phyloP scores from a whole-genome alignment of 1,140 invertebrate species.

The Ceratoteleas bidentatus region DNA sequence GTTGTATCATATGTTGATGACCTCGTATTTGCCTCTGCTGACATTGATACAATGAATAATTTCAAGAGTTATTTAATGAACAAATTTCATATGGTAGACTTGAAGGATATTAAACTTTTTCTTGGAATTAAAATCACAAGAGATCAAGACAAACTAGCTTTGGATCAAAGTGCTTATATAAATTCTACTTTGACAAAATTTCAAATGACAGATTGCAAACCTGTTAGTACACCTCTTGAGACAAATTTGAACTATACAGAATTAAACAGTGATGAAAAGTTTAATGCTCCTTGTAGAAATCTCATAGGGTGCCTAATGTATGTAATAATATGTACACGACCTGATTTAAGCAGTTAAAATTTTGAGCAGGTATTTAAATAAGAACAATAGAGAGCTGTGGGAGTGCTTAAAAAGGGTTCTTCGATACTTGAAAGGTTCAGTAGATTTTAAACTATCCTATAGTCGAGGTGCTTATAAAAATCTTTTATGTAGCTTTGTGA shows the following conservation, averaged over 20 bases:
- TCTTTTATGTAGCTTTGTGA: not conserved
- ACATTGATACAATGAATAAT: slow-evolving; percentile 38
- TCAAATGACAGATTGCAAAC: not conserved
- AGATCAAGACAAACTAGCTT: slow-evolving; percentile 31
- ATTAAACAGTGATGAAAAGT: not conserved
- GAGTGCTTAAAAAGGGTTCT: not conserved
- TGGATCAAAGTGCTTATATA: slow-evolving; percentile 46
- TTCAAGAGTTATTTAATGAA: slow-evolving; percentile 45
- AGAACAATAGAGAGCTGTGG: slow-evolving; percentile 7
- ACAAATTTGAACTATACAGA: not conserved
- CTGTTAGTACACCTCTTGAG: not conserved
- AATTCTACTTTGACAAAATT: slow-evolving; percentile 28
- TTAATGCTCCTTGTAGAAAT: not conserved
- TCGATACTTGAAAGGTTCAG: slow-evolving; percentile 10
- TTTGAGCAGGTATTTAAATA: slow-evolving; percentile 14
- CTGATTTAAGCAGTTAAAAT: slow-evolving; percentile 8
- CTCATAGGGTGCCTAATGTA: not conserved
- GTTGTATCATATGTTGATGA: slow-evolving; percentile 29
- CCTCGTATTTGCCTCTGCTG: slow-evolving; percentile 28
- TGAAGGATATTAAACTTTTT: slow-evolving; percentile 8
- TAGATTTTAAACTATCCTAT: slow-evolving; percentile 20
- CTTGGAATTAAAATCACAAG: slow-evolving; percentile 35
- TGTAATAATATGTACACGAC: slow-evolving; percentile 4
- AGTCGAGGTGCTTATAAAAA: not conserved
- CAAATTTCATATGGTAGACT: slow-evolving; percentile 17